Evolutionary conservation across 2,888 invertebrate genomes (phyloP).

Genomic region (Cepaea hortensis): DNA sequence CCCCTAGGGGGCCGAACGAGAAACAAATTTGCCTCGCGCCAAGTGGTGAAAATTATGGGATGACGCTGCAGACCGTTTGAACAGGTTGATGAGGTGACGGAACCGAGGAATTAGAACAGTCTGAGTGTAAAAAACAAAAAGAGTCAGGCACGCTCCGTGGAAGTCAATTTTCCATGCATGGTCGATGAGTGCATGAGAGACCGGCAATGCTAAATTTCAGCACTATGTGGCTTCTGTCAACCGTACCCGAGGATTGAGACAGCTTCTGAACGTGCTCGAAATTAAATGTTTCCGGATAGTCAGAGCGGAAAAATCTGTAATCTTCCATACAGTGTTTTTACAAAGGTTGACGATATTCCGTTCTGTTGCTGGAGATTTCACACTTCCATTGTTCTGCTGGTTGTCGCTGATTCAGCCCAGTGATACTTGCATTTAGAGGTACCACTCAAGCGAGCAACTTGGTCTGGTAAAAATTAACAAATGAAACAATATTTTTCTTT

Average conservation of each 20-base stretch:
- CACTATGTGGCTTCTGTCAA: constrained; percentile 26
- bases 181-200: constrained; percentile 32
- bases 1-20: constrained; percentile 12
- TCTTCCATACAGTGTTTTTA: constrained; percentile 30
- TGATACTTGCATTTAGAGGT: constrained; percentile 2
- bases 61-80: not conserved
- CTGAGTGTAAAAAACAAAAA: not conserved
- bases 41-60: constrained; percentile 27
- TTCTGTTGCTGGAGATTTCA: constrained; percentile 4
- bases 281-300: constrained; percentile 37
- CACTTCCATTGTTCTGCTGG: constrained; percentile 11
- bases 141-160: constrained; percentile 33
- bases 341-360: constrained; percentile 26
- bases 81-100: constrained; percentile 20
- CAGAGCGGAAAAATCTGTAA: not conserved
- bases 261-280: constrained; percentile 22
- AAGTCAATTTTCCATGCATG: constrained; percentile 50
- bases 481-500: too few species aligned
- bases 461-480: not conserved
- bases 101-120: not conserved
- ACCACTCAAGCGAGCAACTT: constrained; percentile 4
- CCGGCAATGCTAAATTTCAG: constrained; percentile 1
- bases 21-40: not conserved
- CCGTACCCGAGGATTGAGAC: constrained; percentile 24
- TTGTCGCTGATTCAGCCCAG: not conserved